phyloP scores from a whole-genome alignment of 2,888 invertebrate genomes.

The Lumbricus terrestris region DNA sequence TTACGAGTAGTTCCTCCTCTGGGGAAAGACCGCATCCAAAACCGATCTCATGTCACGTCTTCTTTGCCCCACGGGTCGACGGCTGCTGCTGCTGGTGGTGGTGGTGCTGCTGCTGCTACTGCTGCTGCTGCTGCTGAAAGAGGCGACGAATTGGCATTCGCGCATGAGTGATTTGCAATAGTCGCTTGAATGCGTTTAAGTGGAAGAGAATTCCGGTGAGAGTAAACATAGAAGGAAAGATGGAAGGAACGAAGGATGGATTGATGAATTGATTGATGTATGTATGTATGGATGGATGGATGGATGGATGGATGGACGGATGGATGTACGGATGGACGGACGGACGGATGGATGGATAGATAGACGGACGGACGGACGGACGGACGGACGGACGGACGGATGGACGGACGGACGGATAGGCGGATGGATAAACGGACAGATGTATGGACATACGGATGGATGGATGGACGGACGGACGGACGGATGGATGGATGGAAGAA shows the following conservation, averaged over 20 bases:
- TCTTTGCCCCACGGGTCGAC: too few relatives aligned
- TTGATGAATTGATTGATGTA: background rate
- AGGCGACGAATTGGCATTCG: background rate
- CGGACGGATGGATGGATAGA: background rate
- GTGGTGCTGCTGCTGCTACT: too few relatives aligned
- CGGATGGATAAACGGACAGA: background rate
- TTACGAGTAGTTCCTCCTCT: too few relatives aligned
- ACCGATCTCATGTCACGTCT: background rate
- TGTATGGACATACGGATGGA: background rate
- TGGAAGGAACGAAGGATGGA: background rate
- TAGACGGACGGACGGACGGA: background rate
- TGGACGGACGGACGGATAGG: too few relatives aligned
- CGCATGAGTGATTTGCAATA: background rate
- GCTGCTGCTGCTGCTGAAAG: background rate
- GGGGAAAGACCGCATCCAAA: background rate
- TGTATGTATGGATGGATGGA: too few relatives aligned
- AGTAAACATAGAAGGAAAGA: background rate
- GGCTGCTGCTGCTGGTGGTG: too few relatives aligned
- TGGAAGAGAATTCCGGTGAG: background rate
- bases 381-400: too few relatives aligned
- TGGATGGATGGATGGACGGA: too few relatives aligned
- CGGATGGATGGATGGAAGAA: background rate
- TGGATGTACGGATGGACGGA: too few relatives aligned
- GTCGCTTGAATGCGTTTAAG: background rate
- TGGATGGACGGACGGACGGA: background rate